Evolutionary conservation across 1,140 invertebrate species (phyloP), one percentile per base, ranked within the genome.

Genomic region (Monomorium pharaonis): DNA sequence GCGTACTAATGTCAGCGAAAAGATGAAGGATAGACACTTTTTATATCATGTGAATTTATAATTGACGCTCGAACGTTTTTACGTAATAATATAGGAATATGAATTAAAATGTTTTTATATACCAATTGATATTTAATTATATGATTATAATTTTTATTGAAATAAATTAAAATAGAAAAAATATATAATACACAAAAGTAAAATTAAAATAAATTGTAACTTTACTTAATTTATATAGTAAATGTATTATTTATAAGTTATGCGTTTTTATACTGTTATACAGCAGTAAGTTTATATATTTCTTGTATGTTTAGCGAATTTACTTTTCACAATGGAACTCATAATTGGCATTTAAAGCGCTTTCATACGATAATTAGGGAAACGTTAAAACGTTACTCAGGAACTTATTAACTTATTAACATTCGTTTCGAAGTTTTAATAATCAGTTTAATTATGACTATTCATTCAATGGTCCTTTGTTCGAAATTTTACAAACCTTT

Each of bases 361-460:
- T 78, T 54, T 49, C 16, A 51, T 47, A 12, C 27, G 18, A n/a
- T 67, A 56, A 47, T 74, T 44, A 83, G 60, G n/a, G n/a, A 86
- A 33, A 76, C 27, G 24, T 75, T 83, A 76, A 65, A 74, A 42
- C 24, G 44, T 63, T 27, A 58, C 12, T 51, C 63, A 4, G 1
- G 37, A 85, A 88, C 18, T 81, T 81, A n/a, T n/a, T n/a, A n/a
- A n/a, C n/a, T n/a, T n/a, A 86, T 81, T 86, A 81, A 85, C 74
- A 89, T 78, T 77, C 27, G 49, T 51, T 75, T 56, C 44, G 21
- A 88, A 62, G 56, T 14, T 42, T 37, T 18, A 7, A 44, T 27
- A 85, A 44, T 51, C 33, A 44, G 85, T 85, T 78, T 89, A 88
- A 85, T 85, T 89, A 80, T 16, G 56, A 72, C 12, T 56, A 65